Evolutionary conservation across 2,797 vertebrate species (phyloP).

Genomic region (Loriculus beryllinus): DNA sequence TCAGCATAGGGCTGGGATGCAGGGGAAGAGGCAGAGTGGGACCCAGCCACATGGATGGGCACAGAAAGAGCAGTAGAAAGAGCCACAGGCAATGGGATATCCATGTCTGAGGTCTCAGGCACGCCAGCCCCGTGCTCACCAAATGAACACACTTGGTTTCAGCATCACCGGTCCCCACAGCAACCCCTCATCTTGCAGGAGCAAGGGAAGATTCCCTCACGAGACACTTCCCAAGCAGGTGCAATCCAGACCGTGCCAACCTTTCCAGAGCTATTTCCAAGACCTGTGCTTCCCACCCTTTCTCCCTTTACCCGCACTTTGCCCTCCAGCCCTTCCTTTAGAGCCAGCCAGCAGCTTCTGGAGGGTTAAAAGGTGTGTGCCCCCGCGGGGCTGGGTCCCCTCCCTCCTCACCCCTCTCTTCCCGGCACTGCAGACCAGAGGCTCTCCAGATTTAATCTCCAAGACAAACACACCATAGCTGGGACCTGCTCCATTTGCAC

Average conservation of each 20-base stretch:
- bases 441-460: constrained; percentile 65
- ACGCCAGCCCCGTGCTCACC: background rate
- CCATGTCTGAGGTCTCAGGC: background rate
- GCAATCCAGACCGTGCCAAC: background rate
- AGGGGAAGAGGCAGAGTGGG: background rate
- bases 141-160: fast-evolving
- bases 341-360: background rate
- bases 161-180: background rate
- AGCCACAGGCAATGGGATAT: fast-evolving
- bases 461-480: constrained; percentile 69
- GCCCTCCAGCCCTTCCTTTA: background rate
- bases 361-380: constrained; percentile 50
- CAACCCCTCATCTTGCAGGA: fast-evolving
- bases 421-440: constrained; percentile 10
- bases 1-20: background rate
- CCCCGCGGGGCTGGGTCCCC: background rate
- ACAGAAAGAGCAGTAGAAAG: background rate
- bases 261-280: background rate
- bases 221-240: background rate
- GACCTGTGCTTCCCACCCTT: background rate
- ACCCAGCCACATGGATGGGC: background rate
- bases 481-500: constrained; percentile 35
- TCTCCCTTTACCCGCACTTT: background rate
- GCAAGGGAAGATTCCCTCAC: background rate
- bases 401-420: constrained; percentile 16